Base-by-base conservation (phyloP, 2,113 vertebrate genomes). In the Pomatostomus ruficeps region DNA sequence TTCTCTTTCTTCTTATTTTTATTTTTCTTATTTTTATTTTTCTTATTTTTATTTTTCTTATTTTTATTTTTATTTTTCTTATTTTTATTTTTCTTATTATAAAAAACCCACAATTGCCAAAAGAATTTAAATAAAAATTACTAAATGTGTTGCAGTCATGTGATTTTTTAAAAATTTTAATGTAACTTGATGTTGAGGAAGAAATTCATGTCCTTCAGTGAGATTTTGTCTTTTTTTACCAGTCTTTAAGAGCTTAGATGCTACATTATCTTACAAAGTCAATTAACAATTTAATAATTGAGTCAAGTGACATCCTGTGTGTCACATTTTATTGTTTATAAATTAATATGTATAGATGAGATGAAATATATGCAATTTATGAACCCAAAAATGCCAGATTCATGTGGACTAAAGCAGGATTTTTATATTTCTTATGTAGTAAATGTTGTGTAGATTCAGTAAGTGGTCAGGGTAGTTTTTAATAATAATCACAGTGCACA, bases 401-500 rank as follows among this genome's bases (percentile, higher is more conserved):
- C 55, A n/a, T 42, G 12, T 51, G 71, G 31, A 23, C 14, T 76
- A 40, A 66, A 52, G 12, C 2, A 45, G n/a, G 1, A 54, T 19
- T 15, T 4, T 29, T 26, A 38, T 29, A 20, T 65, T n/a, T 21
- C 9, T 35, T 12, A 3, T 43, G 7, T 23, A 42, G 42, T 24
- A 43, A 74, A 59, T 5, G 2, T 16, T 51, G 9, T 55, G 51
- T 25, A 42, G 8, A 66, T 11, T 29, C 14, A 62, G 14, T 2
- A 38, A 66, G 20, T 54, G 10, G 29, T 46, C n/a, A 67, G 14
- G 63, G 17, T 23, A 54, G 10, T 21, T 81, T 51, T 54, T 49
- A 71, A 40, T 31, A 49, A 42, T 10, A 48, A 9, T 14, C 43
- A 83, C 0, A 0, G 14, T 14, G 6, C 18, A 29, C 3, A 72